Percentiles rank a stretch among this genome's conserved stretches.
Evolutionary conservation across 2,113 vertebrate species (phyloP).

Genomic region (Sylvilagus bachmani): DNA sequence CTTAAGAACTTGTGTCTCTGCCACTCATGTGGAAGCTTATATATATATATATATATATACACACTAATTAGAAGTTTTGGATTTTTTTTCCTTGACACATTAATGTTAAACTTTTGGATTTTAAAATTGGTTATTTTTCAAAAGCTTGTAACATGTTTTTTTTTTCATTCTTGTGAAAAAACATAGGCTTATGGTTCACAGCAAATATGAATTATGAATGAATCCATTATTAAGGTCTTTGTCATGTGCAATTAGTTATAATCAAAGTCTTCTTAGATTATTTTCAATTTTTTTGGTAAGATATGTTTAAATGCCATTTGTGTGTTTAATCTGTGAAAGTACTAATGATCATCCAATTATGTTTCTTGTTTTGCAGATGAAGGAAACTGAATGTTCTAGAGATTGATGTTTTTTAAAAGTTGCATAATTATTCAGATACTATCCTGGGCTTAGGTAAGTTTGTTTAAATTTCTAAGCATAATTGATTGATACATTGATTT

Average conservation of each 20-base stretch:
- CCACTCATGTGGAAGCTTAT: not conserved
- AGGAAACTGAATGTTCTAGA: not conserved
- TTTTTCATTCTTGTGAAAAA: not conserved
- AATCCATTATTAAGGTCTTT: slow-evolving; percentile 32
- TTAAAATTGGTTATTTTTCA: not conserved
- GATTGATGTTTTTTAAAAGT: not conserved
- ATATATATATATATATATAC: not conserved
- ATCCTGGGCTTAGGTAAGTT: not conserved
- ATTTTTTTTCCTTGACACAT: not conserved
- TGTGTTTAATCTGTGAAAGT: not conserved
- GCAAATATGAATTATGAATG: not conserved
- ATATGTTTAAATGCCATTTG: not conserved
- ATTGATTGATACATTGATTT: not conserved
- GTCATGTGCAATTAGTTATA: not conserved
- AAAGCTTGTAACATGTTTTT: not conserved
- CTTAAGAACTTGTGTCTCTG: too few species aligned
- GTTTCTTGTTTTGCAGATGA: not conserved
- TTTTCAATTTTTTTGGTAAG: not conserved
- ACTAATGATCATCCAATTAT: not conserved
- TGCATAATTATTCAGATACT: not conserved
- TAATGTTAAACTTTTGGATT: not conserved
- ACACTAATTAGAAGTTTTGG: not conserved
- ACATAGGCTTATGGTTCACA: not conserved
- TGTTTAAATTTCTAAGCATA: not conserved
- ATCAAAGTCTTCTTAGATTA: not conserved